Evolutionary conservation across 1,140 invertebrate genomes (phyloP).

Genomic region (Monomorium pharaonis): DNA sequence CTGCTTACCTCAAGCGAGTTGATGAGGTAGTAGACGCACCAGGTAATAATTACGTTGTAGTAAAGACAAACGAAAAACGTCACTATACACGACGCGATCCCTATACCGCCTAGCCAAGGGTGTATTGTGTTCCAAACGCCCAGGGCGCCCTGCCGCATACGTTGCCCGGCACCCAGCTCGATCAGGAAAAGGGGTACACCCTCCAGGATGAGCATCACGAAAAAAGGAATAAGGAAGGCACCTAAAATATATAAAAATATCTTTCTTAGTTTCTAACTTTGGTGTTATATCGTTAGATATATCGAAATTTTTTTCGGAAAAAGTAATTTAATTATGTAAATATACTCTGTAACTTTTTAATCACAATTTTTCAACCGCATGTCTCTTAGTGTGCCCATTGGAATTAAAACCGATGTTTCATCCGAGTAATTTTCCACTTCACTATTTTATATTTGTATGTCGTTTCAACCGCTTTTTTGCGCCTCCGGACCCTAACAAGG

Average conservation of each 20-base stretch:
- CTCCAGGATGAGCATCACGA: constrained; percentile 96
- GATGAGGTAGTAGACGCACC: constrained; percentile 98
- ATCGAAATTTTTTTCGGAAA: neutral
- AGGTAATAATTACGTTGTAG: constrained; percentile 99
- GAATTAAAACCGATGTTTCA: neutral
- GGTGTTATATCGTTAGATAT: neutral
- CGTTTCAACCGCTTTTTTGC: neutral
- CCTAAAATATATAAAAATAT: constrained; percentile 86
- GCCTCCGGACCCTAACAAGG: neutral
- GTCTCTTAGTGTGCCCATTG: neutral
- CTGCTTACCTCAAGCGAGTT: constrained; percentile 93
- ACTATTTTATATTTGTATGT: neutral
- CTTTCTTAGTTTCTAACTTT: neutral
- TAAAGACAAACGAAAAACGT: constrained; percentile 97
- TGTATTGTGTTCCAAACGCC: constrained; percentile 98
- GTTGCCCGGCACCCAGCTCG: constrained; percentile 96
- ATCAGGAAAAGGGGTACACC: constrained; percentile 97
- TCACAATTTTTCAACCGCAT: neutral
- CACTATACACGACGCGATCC: constrained; percentile 95
- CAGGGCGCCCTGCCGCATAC: constrained; percentile 94
- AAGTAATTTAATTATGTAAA: neutral
- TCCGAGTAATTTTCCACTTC: neutral
- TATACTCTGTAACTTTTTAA: neutral
- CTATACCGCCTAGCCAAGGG: constrained; percentile 95
- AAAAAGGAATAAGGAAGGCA: constrained; percentile 98